Conservation (phyloP, 2,113 vertebrate genomes). For the Pseudopodoces humilis region DNA sequence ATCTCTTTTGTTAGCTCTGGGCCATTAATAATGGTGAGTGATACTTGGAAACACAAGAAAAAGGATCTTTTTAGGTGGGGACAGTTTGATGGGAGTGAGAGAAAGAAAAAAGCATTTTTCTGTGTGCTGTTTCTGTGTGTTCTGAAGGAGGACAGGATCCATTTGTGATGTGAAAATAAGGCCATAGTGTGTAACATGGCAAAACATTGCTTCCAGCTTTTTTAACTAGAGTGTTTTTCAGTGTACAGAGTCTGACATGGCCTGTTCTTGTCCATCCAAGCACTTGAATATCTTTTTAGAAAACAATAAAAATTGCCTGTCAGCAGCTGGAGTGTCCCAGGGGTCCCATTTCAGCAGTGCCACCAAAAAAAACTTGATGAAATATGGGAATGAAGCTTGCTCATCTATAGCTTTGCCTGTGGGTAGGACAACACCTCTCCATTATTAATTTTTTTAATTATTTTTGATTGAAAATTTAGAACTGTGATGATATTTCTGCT, state of each 20-base stretch:
- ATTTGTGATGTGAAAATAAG: not conserved
- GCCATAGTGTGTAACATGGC: not conserved
- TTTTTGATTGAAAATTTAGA: not conserved
- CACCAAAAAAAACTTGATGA: not conserved
- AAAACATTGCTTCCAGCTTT: not conserved
- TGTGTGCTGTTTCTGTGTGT: not conserved
- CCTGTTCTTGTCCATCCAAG: not conserved
- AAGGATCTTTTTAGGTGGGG: not conserved
- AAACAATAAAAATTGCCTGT: not conserved
- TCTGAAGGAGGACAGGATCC: not conserved
- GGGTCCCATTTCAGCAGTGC: not conserved
- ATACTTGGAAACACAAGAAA: not conserved
- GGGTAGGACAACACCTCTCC: not conserved
- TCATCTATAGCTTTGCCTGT: not conserved
- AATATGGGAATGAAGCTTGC: accelerated
- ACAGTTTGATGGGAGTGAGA: not conserved
- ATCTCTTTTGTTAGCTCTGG: not conserved
- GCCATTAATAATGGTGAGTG: not conserved
- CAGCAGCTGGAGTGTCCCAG: not conserved
- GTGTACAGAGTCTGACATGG: not conserved
- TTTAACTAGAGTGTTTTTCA: not conserved
- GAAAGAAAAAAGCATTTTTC: not conserved
- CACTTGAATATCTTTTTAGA: not conserved
- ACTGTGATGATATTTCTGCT: not conserved
- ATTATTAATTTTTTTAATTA: not conserved